These are phyloP conservation scores for Alexandromys oeconomus DNA, from an alignment of 2,797 vertebrate genomes.

Conservation along the genomic window DNA sequence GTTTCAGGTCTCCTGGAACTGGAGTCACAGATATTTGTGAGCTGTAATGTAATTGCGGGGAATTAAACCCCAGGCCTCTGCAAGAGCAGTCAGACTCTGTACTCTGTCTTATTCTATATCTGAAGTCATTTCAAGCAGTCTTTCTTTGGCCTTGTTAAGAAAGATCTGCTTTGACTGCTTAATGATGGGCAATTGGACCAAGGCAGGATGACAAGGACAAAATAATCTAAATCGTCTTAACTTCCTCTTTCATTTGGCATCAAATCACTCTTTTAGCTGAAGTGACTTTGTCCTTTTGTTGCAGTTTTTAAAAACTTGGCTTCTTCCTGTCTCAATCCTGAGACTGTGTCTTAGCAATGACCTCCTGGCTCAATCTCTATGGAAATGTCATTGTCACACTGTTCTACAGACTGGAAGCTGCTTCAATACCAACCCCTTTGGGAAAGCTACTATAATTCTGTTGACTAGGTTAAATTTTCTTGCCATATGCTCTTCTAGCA, in stretches of 20 bases:
- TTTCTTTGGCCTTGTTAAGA: not conserved
- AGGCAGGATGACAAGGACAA: not conserved
- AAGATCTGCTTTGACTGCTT: not conserved
- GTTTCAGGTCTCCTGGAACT: too few relatives aligned
- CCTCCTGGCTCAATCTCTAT: not conserved
- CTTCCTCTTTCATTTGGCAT: constrained; percentile 24
- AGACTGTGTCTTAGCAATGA: constrained; percentile 49
- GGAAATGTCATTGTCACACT: constrained; percentile 1
- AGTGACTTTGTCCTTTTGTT: constrained; percentile 6
- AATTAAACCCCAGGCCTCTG: too few relatives aligned
- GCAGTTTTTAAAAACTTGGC: constrained; percentile 20
- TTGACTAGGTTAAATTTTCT: constrained; percentile 38
- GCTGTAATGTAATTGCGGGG: too few relatives aligned
- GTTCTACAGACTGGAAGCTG: constrained; percentile 24
- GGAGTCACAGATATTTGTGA: too few relatives aligned
- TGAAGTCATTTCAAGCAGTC: not conserved
- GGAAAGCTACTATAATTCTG: constrained; percentile 48
- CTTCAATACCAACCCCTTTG: constrained; percentile 37
- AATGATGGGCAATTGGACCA: not conserved
- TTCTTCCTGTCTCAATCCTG: not conserved
- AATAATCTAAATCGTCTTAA: not conserved
- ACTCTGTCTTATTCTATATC: not conserved
- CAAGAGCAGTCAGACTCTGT: not conserved
- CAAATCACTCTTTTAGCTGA: not conserved
- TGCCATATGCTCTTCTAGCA: constrained; percentile 48